Evolutionary conservation across 2,797 vertebrate species (phyloP), one percentile per base, ranked within the genome.

Genomic region (Chrosomus eos): DNA sequence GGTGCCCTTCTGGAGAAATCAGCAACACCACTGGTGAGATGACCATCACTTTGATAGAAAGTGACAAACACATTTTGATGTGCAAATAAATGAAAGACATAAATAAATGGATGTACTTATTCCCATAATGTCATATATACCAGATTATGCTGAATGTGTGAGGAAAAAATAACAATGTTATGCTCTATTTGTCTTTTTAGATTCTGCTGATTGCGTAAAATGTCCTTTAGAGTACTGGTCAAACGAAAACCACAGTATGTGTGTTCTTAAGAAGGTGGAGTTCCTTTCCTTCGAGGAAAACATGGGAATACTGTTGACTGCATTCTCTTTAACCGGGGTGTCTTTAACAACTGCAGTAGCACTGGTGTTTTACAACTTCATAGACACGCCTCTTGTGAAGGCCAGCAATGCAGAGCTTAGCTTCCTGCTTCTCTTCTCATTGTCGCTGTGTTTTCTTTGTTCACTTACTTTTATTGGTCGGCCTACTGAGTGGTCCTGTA

Each of bases 141-240:
- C 16, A 36, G 18, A 67, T 9, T 33, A 67, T 38, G 7, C 18
- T 38, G 33, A 7, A 66, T 66, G 28, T 66, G 36, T 36, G 6
- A 67, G 7, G 16, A 81, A 67, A 33, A 58, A 78, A 55, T 45
- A 16, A 28, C 26, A 70, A 58, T 31, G 14, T 4, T 83, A 8
- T 64, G 1, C 60, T 10, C 8, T 76, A 38, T 19, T 36, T 80
- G 45, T 89, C 83, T 86, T 51, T 90, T 89, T 84, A 95, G 95
- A 93, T 89, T 92, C 93, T 84, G 91, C 88, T 23, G 91, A 95
- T 85, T 95, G 95, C 80, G 89, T 83, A 4, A 90, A 21, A 31
- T 95, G 95, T 89, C 91, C 92, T 2, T 71, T 91, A 85, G 94
- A 95, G 72, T 91, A 84, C 87, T 95, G 94, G 94, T 94, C 95